Base-by-base conservation (phyloP, 2,888 invertebrate species). In the Spatulosminthurus flaviceps region DNA sequence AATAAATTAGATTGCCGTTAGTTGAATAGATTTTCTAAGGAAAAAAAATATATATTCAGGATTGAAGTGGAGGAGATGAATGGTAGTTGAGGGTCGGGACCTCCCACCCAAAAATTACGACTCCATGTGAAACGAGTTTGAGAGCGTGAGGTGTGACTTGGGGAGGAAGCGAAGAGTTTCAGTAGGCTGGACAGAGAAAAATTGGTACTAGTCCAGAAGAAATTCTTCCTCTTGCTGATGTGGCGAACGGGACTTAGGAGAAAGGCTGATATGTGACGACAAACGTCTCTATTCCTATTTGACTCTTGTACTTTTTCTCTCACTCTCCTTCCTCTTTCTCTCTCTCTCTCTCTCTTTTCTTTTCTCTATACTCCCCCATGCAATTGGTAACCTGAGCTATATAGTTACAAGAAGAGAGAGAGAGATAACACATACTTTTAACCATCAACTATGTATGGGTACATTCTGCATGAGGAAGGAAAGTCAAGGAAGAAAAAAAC, bases 171-270 rank as follows among this genome's bases (percentile, higher is more conserved):
- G 51, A 24, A 26, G 26, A 64, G 19, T 64, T 26, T 24, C 67
- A 51, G 28, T 43, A 76, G 42, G 41, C 66, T 67, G 41, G 76
- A 82, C 82, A 78, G 78, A 79, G 80, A 82, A 83, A 84, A 83
- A 83, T 84, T 84, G 84, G 83, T 83, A 60, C 81, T 78, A 80
- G 80, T 82, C 83, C 81, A 82, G 81, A 75, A 79, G 75, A 82
- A 82, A 82, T 79, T 78, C 77, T 61, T 71, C 78, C 78, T n/a
- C 73, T 80, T 81, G 83, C 82, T 83, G 83, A 83, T 81, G 75
- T 80, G 82, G 83, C 83, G 79, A 83, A 79, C 78, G 79, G 72
- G 73, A 69, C 67, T 34, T 21, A 60, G 19, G n/a, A 79, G 26
- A 66, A 26, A 64, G 34, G 60, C 24, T 19, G 24, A 61, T 72